Percentiles rank a stretch among this genome's conserved stretches.
These are phyloP conservation scores for Bagarius yarrelli DNA, from an alignment of 2,113 vertebrate genomes.

Conservation along the genomic window DNA sequence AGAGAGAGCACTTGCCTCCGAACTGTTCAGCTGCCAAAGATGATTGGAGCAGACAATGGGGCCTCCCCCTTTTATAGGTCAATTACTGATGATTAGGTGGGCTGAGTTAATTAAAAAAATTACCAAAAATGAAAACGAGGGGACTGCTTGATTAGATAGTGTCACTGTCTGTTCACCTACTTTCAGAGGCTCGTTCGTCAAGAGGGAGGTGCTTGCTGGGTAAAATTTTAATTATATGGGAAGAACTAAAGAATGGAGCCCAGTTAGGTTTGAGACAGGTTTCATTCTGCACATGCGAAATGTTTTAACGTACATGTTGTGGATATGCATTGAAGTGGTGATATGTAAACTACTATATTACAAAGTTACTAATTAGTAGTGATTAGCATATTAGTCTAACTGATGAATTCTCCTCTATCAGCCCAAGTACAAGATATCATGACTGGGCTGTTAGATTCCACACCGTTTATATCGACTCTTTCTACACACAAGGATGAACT, in stretches of 20 bases:
- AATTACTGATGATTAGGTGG: constrained; percentile 89
- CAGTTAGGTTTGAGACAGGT: constrained; percentile 37
- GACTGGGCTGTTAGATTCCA: background rate
- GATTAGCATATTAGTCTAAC: background rate
- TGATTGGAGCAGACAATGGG: constrained; percentile 82
- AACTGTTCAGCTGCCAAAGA: constrained; percentile 76
- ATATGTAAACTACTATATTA: background rate
- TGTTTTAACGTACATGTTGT: constrained; percentile 4
- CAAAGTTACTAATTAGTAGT: background rate
- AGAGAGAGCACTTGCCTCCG: constrained; percentile 57
- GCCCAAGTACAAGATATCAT: background rate
- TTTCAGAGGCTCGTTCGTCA: constrained; percentile 60
- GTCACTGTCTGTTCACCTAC: constrained; percentile 62
- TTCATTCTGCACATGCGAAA: constrained; percentile 14
- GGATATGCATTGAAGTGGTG: background rate
- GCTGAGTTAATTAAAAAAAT: constrained; percentile 81
- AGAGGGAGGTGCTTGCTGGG: constrained; percentile 66
- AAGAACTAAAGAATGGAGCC: constrained; percentile 59
- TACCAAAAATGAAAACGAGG: constrained; percentile 78
- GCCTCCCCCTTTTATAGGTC: constrained; percentile 85
- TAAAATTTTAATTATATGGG: constrained; percentile 72
- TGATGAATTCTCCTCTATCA: background rate
- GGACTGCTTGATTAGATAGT: constrained; percentile 66
- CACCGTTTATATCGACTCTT: background rate
- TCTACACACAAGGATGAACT: background rate